Percentiles rank a stretch among this genome's conserved stretches.
These are phyloP conservation scores for Heptranchias perlo DNA, from an alignment of 2,113 vertebrate genomes.

Conservation along the genomic window DNA sequence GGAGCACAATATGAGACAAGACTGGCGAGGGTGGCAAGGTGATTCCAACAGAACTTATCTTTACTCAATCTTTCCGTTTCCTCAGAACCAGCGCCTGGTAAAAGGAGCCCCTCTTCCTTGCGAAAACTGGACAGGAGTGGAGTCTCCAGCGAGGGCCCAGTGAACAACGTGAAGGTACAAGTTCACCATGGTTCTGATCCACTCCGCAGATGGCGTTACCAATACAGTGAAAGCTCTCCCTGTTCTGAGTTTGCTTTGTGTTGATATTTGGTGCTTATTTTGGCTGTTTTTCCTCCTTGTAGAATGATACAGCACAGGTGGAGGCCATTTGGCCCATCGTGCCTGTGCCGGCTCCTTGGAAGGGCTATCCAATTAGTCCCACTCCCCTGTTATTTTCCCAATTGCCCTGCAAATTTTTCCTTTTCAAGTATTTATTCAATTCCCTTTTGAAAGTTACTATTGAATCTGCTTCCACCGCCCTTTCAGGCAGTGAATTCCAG, in stretches of 20 bases:
- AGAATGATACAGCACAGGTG: not conserved
- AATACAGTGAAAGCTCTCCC: rapidly evolving
- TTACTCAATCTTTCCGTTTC: not conserved
- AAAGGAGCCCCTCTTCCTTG: not conserved
- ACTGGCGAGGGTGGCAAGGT: no score
- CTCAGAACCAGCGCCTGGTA: not conserved
- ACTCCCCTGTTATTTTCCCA: not conserved
- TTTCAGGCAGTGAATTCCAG: no score
- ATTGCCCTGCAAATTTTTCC: no score
- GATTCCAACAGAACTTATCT: not conserved
- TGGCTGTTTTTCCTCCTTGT: not conserved
- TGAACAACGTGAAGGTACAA: constrained; percentile 46
- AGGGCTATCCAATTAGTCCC: not conserved
- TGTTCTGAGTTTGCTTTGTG: not conserved
- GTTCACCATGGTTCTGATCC: not conserved
- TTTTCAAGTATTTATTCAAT: no score
- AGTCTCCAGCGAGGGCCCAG: constrained; percentile 23
- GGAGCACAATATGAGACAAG: not conserved
- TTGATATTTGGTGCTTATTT: not conserved
- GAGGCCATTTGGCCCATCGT: not conserved
- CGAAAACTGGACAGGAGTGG: rapidly evolving
- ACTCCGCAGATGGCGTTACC: not conserved
- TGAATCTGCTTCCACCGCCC: no score
- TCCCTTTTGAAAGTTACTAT: not conserved
- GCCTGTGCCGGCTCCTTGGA: not conserved